Base-by-base conservation (phyloP, 2,797 vertebrate species). In the Heterohyrax brucei region DNA sequence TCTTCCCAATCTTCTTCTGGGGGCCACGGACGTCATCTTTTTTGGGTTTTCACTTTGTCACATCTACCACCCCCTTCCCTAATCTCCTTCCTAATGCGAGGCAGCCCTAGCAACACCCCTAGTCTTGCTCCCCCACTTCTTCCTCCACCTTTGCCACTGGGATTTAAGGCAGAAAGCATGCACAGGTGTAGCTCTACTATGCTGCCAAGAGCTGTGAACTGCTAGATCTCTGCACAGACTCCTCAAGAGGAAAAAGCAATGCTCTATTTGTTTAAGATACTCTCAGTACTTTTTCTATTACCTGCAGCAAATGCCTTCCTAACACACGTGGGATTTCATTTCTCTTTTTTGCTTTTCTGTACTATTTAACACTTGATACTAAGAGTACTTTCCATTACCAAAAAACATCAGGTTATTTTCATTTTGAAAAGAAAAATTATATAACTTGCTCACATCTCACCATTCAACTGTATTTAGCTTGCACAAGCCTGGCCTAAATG, bases 361-460 rank as follows among this genome's bases (percentile, higher is more conserved):
- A 53, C 4, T 18, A n/a, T 33, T n/a, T 93, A 33, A 87, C 10
- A 53, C 62, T 48, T 62, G n/a, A 9, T 75, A 33, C 33, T 16
- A 68, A 79, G 39, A 22, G 0, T 18, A 78, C 68, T 92, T 92
- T 53, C 84, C 59, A 66, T 9, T 21, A 87, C 66, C 61, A 89
- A 76, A 95, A 81, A 59, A 12, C 22, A 80, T 10, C 39, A 39
- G 0, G 21, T 81, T 61, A 70, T 64, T 95, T 90, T 72, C 62
- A 94, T 39, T 53, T 80, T 94, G 33, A 89, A 94, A 88, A 87
- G 24, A 79, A 81, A 72, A 88, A 79, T 12, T 10, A 53, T 48
- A 24, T 24, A 75, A 87, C 0, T 62, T 56, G 73, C 75, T 77
- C 76, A 84, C 3, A 12, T 70, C 48, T 59, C 82, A 59, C 6